A percentile compares a stretch with the other conserved stretches of the same genome.
These are phyloP conservation scores for Lytechinus variegatus DNA, from an alignment of 35 echinoderm and acorn worm genomes.

Conservation along the genomic window DNA sequence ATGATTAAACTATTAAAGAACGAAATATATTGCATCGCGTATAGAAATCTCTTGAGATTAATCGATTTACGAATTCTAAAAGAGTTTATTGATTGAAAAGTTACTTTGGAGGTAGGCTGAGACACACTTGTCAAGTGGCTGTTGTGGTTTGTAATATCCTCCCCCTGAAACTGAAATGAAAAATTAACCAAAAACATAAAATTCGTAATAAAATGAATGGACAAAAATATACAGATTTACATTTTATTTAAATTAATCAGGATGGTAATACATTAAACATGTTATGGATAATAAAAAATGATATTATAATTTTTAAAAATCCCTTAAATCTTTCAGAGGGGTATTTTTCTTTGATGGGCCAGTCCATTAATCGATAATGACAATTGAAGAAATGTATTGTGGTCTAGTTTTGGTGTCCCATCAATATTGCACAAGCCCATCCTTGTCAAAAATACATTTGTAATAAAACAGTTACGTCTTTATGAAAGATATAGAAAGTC, in stretches of 20 bases:
- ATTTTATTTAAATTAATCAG: neutral
- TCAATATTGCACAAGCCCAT: neutral
- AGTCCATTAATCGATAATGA: neutral
- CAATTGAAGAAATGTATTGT: neutral
- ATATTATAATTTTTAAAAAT: neutral
- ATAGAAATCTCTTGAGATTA: neutral
- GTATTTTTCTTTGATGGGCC: neutral
- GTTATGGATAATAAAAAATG: neutral
- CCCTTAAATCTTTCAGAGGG: neutral
- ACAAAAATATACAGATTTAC: neutral
- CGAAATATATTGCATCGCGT: too few relatives aligned
- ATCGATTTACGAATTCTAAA: neutral
- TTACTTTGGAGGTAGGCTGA: neutral
- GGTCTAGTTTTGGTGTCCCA: neutral
- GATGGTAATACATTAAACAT: neutral
- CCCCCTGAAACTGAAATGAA: neutral
- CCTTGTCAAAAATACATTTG: neutral
- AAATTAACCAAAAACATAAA: neutral
- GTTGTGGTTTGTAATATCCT: neutral
- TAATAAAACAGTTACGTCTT: slow-evolving; percentile 9
- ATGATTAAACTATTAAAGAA: too few relatives aligned
- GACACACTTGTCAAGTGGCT: neutral
- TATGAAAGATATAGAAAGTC: neutral
- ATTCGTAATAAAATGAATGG: neutral
- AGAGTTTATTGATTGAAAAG: neutral